Base-by-base conservation (phyloP, 1,140 invertebrate genomes). In the Drosophila baimaii region DNA sequence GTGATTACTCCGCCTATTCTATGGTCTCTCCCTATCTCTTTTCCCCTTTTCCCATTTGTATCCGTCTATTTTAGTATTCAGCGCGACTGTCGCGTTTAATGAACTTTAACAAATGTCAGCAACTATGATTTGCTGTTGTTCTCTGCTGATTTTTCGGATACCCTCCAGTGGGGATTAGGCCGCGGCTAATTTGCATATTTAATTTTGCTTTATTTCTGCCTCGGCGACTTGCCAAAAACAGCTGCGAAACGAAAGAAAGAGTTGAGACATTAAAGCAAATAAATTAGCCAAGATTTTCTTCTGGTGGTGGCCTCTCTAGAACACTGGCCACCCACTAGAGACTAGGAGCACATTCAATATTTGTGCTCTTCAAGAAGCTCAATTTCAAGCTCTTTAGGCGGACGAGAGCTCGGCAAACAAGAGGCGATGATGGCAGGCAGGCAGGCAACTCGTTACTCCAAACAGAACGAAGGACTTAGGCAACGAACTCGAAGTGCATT, bases 401-500 rank as follows among this genome's bases (percentile, higher is more conserved):
- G 51, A 19, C 43, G 37, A 71, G 52, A 63, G 43, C 51, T 63
- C 6, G 13, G 76, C 76, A 52, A 72, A 79, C 10, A 59, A 44
- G 58, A 72, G 23, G 17, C 21, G n/a, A n/a, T 43, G 35, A 52
- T 25, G n/a, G 47, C 51, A 12, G 47, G 47, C 54, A 46, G 72
- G 47, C 55, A 55, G 55, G 41, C 55, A 43, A 55, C 73, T 49
- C 25, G 43, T 39, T 47, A 27, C 43, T 29, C 31, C 52, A 41
- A 70, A 71, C 64, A 71, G 13, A 71, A 86, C 75, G 84, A 86
- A 86, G 59, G 83, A 89, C 84, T 84, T 78, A 76, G 74, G 59
- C 81, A 84, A 89, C 80, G 84, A 89, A 88, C 84, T 88, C 70
- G 64, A 27, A 79, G 46, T 66, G 79, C 79, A 71, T 82, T 82